Evolutionary conservation across 2,888 invertebrate species (phyloP), one percentile per base, ranked within the genome.

Genomic region (Diarsia brunnea): DNA sequence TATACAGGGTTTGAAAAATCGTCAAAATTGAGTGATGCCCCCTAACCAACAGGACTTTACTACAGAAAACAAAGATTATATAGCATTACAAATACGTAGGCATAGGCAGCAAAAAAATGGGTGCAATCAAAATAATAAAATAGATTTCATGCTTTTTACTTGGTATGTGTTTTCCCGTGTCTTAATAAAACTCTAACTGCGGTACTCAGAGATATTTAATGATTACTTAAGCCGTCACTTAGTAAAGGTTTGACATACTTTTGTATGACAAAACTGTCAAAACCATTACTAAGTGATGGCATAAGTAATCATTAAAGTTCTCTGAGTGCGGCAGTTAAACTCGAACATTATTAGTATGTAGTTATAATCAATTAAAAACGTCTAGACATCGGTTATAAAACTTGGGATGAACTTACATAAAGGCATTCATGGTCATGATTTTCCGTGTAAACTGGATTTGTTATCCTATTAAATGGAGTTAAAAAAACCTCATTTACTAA

Each of bases 341-440:
- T 60, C 58, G 10, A 31, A 60, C 31, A 19, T 8, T 45, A 63
- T 47, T 45, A 63, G 5, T 61, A 61, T 24, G 45, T 63, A 47
- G 19, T 63, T 31, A 53, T n/a, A 53, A 61, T 72, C 19, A 63
- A 53, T 53, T 31, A 72, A 38, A 38, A 38, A 63, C 43, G 31
- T 24, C 19, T 74, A 51, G 31, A 7, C 43, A 55, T 27, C 45
- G 5, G 38, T 38, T 24, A 47, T 47, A 21, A 70, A 61, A 73
- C 61, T 31, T 21, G 51, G 43, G 21, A 31, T 27, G 4, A 51
- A 47, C 24, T 47, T 64, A 38, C 7, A 73, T 64, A 74, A 74
- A 63, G 3, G 45, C 12, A 38, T 73, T 73, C 53, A 73, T 3
- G 73, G 74, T 24, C 73, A 74, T 24, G 12, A 24, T 24, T 73